Base-by-base conservation (phyloP, 2,797 vertebrate genomes). In the Intellagama lesueurii region DNA sequence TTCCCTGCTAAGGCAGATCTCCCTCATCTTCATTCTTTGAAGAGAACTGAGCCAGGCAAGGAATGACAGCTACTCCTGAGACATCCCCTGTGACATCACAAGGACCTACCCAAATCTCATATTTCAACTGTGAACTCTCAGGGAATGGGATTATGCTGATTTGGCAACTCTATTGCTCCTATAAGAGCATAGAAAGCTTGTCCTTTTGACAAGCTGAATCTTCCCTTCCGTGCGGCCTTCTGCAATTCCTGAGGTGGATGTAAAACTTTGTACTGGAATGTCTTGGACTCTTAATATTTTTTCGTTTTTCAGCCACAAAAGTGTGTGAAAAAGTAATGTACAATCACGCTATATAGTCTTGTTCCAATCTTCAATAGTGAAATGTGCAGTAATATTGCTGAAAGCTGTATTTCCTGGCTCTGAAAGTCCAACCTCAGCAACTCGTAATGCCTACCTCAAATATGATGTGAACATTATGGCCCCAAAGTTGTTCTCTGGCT, bases 191-290 rank as follows among this genome's bases (percentile, higher is more conserved):
- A 6, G 60, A 81, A 70, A 11, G 32, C 22, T 28, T 82, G 52
- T 19, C 85, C 64, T 86, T 76, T 79, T 81, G 80, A 35, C 47
- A 77, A 86, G 64, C 28, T 82, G 60, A 66, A 52, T 26, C 76
- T 88, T 49, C 40, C 56, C n/a, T 49, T 24, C n/a, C 40, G 22
- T 68, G 44, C 44, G 76, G 69, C 5, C 69, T 80, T 81, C 28
- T 85, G 82, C 69, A 88, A 84, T 81, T 91, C 79, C 72, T 87
- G 44, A 92, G 87, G 66, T 87, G 73, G 56, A 90, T 75, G 28
- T 85, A 89, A 93, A 90, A 4, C 47, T 68, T 81, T 70, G 68
- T 52, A 83, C 68, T 30, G 11, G 0, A 64, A 64, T 73, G 70
- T 81, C 47, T 72, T 30, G 14, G 52, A 44, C 49, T 24, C 40